phyloP scores from a whole-genome alignment of 2,797 vertebrate genomes.

The Parauchenoglanis ngamensis region DNA sequence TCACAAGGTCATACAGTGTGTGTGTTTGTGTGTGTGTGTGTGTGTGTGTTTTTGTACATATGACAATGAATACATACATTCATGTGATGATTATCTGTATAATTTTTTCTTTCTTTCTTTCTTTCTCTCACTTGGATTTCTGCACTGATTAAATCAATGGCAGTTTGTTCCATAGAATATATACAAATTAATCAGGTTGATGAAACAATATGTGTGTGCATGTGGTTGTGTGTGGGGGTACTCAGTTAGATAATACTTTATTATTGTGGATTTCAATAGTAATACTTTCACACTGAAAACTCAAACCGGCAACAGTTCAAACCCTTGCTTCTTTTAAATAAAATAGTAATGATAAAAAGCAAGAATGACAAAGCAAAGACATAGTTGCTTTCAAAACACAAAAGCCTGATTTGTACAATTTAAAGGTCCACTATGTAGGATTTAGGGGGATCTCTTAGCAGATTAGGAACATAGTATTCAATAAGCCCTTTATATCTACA shows the following conservation, averaged over 20 bases:
- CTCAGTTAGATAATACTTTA: not conserved
- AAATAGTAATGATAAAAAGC: not conserved
- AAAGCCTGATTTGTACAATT: not conserved
- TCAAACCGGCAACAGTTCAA: too few relatives aligned
- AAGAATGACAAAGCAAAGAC: not conserved
- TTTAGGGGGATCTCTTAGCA: too few relatives aligned
- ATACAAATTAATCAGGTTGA: constrained; percentile 11
- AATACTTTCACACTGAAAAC: not conserved
- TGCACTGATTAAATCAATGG: not conserved
- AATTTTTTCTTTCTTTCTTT: constrained; percentile 21
- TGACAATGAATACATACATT: constrained; percentile 19
- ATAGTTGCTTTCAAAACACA: not conserved
- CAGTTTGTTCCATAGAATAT: not conserved
- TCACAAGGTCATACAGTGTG: constrained; percentile 61
- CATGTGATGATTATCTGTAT: not conserved
- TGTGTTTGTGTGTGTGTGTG: constrained; percentile 20
- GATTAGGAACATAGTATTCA: too few relatives aligned
- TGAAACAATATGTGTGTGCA: not conserved
- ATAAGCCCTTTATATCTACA: too few relatives aligned
- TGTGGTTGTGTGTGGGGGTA: not conserved
- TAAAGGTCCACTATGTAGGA: too few relatives aligned
- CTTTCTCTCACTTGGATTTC: not conserved
- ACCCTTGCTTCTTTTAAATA: not conserved
- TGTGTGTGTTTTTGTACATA: not conserved
- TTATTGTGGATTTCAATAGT: not conserved